These are phyloP conservation scores for Anser brachyrhynchus DNA, from an alignment of 2,113 vertebrate genomes.

Conservation along the genomic window DNA sequence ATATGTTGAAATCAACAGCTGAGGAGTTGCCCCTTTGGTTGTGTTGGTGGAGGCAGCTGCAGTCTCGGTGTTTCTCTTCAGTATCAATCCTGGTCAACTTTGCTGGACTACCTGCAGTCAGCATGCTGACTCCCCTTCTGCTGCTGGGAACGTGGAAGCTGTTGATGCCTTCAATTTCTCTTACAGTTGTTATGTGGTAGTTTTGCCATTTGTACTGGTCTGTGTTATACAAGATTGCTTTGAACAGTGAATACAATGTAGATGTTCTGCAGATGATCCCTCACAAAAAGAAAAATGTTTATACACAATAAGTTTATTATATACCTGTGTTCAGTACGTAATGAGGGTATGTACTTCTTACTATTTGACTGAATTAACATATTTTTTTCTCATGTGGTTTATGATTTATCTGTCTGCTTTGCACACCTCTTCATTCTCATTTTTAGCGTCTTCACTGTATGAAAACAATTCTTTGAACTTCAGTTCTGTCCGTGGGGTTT, in stretches of 20 bases:
- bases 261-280: not conserved
- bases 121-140: not conserved
- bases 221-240: not conserved
- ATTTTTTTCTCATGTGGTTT: not conserved
- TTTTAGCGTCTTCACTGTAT: not conserved
- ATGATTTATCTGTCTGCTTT: not conserved
- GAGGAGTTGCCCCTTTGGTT: not conserved
- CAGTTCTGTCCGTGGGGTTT: not conserved
- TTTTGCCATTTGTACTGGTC: not conserved
- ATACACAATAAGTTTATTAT: not conserved
- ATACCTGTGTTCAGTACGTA: not conserved
- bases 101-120: not conserved
- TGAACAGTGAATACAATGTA: not conserved
- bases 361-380: not conserved
- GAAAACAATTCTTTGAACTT: not conserved
- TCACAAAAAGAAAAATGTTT: not conserved
- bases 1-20: not conserved
- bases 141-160: not conserved
- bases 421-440: not conserved
- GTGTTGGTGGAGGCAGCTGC: fast-evolving
- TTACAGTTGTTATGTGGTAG: not conserved
- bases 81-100: not conserved
- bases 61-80: not conserved
- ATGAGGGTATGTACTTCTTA: not conserved
- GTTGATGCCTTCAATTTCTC: not conserved